phyloP scores from a whole-genome alignment of 2,888 invertebrate genomes.

The Ochropleura leucogaster region DNA sequence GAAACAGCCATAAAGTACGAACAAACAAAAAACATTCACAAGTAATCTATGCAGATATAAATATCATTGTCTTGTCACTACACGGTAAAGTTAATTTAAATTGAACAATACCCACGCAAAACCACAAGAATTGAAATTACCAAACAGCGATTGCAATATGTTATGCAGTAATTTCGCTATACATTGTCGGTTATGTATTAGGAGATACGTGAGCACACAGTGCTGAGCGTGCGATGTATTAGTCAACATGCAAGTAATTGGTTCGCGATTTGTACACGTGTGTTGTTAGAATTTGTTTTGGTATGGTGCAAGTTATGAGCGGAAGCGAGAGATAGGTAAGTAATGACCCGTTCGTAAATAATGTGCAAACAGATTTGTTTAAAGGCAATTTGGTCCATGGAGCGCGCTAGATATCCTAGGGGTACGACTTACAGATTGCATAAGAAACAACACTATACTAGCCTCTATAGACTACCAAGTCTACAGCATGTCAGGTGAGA shows the following conservation, averaged over 20 bases:
- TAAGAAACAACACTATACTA: neutral
- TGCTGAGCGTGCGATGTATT: slow-evolving; percentile 64
- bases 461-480: neutral
- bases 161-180: slow-evolving; percentile 38
- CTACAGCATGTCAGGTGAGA: neutral
- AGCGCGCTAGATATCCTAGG: neutral
- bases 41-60: slow-evolving; percentile 55
- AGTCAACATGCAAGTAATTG: slow-evolving; percentile 71
- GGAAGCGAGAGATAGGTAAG: neutral
- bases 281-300: slow-evolving; percentile 60
- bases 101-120: slow-evolving; percentile 64
- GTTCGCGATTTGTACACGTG: slow-evolving; percentile 74
- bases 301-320: slow-evolving; percentile 23
- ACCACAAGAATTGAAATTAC: slow-evolving; percentile 61
- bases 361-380: too few relatives aligned
- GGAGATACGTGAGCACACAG: slow-evolving; percentile 28
- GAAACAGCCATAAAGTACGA: slow-evolving; percentile 36
- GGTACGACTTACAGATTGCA: neutral
- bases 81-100: slow-evolving; percentile 59
- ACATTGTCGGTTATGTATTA: slow-evolving; percentile 60
- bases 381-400: neutral
- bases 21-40: slow-evolving; percentile 48
- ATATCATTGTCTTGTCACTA: slow-evolving; percentile 60
- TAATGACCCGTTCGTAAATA: neutral
- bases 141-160: slow-evolving; percentile 61